These are phyloP conservation scores for Andrena flavipes DNA, from an alignment of 2,888 invertebrate genomes.

Conservation along the genomic window DNA sequence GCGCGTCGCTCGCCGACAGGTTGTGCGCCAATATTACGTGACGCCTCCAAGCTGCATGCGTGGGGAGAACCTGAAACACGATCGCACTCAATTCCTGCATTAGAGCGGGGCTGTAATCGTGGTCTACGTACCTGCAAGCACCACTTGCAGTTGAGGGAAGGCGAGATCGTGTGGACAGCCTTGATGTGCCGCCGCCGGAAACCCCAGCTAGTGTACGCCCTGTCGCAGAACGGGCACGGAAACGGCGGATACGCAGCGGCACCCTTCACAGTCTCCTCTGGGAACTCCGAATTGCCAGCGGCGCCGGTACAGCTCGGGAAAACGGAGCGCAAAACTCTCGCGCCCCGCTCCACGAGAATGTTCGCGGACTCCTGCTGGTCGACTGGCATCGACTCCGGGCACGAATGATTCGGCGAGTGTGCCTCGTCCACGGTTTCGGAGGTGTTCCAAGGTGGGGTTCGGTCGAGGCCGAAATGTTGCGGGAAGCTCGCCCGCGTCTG, in stretches of 20 bases:
- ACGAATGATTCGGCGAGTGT: constrained; percentile 30
- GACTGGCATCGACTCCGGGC: constrained; percentile 31
- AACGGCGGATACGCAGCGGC: constrained; percentile 84
- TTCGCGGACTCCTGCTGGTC: constrained; percentile 48
- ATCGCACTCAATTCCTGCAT: background rate
- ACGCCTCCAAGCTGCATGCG: constrained; percentile 87
- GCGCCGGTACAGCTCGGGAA: constrained; percentile 56
- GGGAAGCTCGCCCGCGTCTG: constrained; percentile 34
- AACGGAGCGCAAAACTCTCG: constrained; percentile 57
- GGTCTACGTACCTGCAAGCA: constrained; percentile 81
- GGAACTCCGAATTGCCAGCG: constrained; percentile 58
- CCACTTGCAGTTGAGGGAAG: constrained; percentile 87
- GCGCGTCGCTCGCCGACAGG: constrained; percentile 87
- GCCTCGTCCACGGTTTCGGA: constrained; percentile 26
- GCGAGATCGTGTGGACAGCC: constrained; percentile 86
- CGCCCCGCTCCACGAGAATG: constrained; percentile 37
- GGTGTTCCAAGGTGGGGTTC: constrained; percentile 53
- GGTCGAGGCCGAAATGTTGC: constrained; percentile 23
- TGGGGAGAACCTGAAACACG: constrained; percentile 83
- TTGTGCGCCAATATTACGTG: constrained; percentile 87
- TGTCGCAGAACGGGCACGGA: constrained; percentile 88
- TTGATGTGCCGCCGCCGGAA: constrained; percentile 88
- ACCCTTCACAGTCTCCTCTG: constrained; percentile 61
- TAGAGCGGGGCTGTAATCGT: background rate
- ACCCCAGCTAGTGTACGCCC: constrained; percentile 89